Conservation (phyloP, 2,113 vertebrate genomes). For the Corapipo altera region DNA sequence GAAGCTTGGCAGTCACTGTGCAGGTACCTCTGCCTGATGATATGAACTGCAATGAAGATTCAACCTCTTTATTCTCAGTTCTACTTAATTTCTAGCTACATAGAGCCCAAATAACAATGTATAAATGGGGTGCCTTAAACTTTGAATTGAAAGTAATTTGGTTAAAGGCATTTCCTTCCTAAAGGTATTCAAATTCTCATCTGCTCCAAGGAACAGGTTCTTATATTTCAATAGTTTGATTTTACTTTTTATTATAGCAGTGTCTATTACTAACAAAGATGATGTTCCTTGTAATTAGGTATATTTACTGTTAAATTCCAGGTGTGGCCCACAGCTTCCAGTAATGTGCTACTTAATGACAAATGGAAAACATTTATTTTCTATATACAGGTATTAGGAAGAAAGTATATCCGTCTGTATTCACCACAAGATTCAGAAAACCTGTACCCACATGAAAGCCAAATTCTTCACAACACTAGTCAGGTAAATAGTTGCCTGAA, state of each 20-base stretch:
- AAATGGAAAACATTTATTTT: neutral
- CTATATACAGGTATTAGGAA: constrained; percentile 85
- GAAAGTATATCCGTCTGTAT: constrained; percentile 90
- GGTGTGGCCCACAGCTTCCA: neutral
- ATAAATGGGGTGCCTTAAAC: neutral
- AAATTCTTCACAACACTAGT: constrained; percentile 94
- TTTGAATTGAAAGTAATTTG: neutral
- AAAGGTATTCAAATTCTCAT: neutral
- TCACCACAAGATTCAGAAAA: constrained; percentile 83
- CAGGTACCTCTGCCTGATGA: neutral
- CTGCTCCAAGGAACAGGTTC: neutral
- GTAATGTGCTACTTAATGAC: neutral
- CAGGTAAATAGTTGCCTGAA: constrained; percentile 77
- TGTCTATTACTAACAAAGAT: neutral
- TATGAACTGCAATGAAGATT: neutral
- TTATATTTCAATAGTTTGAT: neutral
- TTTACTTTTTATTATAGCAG: neutral
- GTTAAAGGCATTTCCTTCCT: neutral
- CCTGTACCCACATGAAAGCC: constrained; percentile 88
- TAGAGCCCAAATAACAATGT: neutral
- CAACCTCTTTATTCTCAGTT: neutral
- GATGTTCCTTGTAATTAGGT: neutral
- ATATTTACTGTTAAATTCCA: neutral
- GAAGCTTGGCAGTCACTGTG: neutral
- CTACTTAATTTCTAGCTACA: neutral